phyloP scores from a whole-genome alignment of 1,140 invertebrate species.

The Penaeus japonicus region DNA sequence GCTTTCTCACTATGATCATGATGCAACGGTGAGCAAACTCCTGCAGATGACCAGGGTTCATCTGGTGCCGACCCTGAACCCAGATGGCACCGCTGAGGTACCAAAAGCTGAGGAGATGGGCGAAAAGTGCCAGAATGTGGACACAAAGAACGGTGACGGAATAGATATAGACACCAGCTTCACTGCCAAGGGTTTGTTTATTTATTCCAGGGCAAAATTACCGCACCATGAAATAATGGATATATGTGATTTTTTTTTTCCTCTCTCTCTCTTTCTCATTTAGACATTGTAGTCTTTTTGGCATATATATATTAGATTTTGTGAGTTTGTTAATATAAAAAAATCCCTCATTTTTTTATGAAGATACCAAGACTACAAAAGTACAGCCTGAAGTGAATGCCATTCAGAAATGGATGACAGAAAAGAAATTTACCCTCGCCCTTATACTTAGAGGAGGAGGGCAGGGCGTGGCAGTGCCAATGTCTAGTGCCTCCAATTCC shows the following conservation, averaged over 20 bases:
- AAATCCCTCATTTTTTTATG: background rate
- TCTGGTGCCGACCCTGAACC: slow-evolving; percentile 40
- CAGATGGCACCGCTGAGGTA: slow-evolving; percentile 28
- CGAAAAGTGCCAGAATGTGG: background rate
- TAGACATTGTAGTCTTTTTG: too few species aligned
- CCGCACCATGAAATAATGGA: background rate
- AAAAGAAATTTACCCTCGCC: slow-evolving; percentile 29
- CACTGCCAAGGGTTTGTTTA: slow-evolving; percentile 6
- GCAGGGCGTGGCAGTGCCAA: slow-evolving; percentile 31
- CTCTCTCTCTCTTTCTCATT: too few species aligned
- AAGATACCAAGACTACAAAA: background rate
- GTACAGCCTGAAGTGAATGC: slow-evolving; percentile 19
- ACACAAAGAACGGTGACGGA: slow-evolving; percentile 18
- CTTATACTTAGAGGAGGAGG: slow-evolving; percentile 25
- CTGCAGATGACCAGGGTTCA: slow-evolving; percentile 22
- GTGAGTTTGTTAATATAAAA: background rate
- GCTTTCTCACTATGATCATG: slow-evolving; percentile 30
- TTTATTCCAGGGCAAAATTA: background rate
- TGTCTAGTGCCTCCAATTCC: background rate
- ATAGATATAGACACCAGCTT: slow-evolving; percentile 26
- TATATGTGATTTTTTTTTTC: background rate
- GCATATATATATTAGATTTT: background rate
- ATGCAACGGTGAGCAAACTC: slow-evolving; percentile 36
- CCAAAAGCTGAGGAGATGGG: background rate
- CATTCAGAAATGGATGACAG: slow-evolving; percentile 22